Percentiles rank a stretch among this genome's conserved stretches.
Evolutionary conservation across 2,113 vertebrate genomes (phyloP).

Genomic region (Chaetorhynchus papuensis): DNA sequence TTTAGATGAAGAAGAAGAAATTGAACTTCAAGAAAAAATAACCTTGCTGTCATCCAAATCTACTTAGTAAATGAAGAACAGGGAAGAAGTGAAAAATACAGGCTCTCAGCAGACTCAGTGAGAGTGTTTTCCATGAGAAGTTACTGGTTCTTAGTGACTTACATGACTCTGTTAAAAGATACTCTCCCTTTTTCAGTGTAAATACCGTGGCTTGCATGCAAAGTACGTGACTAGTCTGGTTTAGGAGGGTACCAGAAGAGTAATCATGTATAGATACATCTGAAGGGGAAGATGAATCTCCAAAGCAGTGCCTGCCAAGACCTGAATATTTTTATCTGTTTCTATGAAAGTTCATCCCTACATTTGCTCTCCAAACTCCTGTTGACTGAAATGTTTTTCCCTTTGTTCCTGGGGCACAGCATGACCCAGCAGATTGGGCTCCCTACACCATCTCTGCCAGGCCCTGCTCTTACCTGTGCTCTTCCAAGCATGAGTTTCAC

Average conservation of each 20-base stretch:
- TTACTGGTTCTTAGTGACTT: background rate
- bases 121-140: background rate
- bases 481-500: background rate
- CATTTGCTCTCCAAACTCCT: background rate
- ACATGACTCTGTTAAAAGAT: background rate
- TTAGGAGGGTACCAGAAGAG: background rate
- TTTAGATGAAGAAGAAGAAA: background rate
- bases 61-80: background rate
- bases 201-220: background rate
- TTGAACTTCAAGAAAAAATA: background rate
- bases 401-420: background rate
- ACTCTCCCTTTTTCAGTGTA: background rate
- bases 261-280: background rate
- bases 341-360: background rate
- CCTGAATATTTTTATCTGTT: background rate
- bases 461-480: background rate
- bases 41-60: background rate
- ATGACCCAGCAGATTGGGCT: background rate
- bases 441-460: background rate
- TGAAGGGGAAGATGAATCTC: background rate
- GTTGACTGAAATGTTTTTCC: background rate
- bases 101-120: background rate
- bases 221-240: background rate
- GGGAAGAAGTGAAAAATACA: background rate
- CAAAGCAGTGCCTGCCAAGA: background rate